Conservation (phyloP, 2,888 invertebrate genomes). For the Kuschelorhynchus macadamiae region DNA sequence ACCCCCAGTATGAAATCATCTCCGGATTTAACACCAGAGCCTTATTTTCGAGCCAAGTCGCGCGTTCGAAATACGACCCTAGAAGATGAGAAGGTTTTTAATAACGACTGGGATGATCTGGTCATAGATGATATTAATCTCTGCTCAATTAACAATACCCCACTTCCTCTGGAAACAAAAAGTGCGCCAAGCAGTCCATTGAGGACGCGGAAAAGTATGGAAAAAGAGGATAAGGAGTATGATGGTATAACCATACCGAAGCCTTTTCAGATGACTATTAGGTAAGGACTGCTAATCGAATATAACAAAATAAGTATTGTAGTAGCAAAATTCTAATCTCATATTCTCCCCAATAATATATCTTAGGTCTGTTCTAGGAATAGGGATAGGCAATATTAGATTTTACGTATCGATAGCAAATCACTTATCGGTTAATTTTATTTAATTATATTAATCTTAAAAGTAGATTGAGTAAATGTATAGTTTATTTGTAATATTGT, state of each 20-base stretch:
- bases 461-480: no score
- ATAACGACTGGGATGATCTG: constrained; percentile 61
- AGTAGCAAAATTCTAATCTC: no score
- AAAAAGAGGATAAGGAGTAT: constrained; percentile 59
- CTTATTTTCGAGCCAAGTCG: constrained; percentile 59
- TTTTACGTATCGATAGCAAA: no score
- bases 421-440: no score
- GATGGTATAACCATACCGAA: constrained; percentile 74
- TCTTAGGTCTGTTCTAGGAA: no score
- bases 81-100: constrained; percentile 55
- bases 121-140: constrained; percentile 64
- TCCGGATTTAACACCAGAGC: constrained; percentile 56
- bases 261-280: constrained; percentile 80
- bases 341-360: no score
- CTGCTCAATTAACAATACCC: constrained; percentile 55
- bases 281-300: constrained; percentile 70
- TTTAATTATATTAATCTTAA: no score
- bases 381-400: no score
- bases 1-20: constrained; percentile 63
- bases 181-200: constrained; percentile 75
- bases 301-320: no score
- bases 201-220: constrained; percentile 64
- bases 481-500: no score
- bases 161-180: constrained; percentile 63
- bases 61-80: constrained; percentile 59